Percentiles rank a stretch among this genome's conserved stretches.
phyloP scores from a whole-genome alignment of 2,888 invertebrate species.

The Dasypogon diadema region DNA sequence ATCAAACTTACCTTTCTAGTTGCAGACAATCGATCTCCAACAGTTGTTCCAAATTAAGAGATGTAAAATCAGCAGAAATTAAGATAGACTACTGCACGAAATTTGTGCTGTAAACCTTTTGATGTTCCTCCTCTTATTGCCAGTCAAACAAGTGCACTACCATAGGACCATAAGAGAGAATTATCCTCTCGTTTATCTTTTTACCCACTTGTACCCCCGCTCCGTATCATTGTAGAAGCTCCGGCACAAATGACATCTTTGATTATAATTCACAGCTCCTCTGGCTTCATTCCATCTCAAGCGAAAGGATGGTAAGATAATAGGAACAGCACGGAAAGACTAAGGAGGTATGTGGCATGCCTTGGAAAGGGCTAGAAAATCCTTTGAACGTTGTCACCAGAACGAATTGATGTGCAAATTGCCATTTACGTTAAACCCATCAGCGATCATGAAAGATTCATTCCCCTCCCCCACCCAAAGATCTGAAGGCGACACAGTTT shows the following conservation, averaged over 20 bases:
- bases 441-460: constrained; percentile 53
- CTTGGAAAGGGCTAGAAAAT: constrained; percentile 38
- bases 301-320: constrained; percentile 34
- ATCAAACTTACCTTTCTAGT: constrained; percentile 14
- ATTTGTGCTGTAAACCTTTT: constrained; percentile 1
- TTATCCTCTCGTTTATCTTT: constrained; percentile 40
- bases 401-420: constrained; percentile 54
- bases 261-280: constrained; percentile 48
- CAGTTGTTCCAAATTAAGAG: constrained; percentile 20
- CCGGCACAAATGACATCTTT: constrained; percentile 44
- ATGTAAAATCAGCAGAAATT: constrained; percentile 38
- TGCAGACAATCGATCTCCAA: constrained; percentile 21
- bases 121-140: background rate
- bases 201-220: background rate
- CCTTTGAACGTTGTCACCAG: constrained; percentile 51
- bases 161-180: constrained; percentile 32
- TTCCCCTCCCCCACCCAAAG: constrained; percentile 28
- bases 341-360: constrained; percentile 22
- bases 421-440: constrained; percentile 54
- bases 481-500: constrained; percentile 11
- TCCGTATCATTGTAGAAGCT: background rate
- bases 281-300: background rate
- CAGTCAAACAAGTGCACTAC: constrained; percentile 32
- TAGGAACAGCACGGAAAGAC: constrained; percentile 35
- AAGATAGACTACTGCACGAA: constrained; percentile 36